Evolutionary conservation across 2,888 invertebrate species (phyloP), one percentile per base, ranked within the genome.

Genomic region (Dendrolimus houi): DNA sequence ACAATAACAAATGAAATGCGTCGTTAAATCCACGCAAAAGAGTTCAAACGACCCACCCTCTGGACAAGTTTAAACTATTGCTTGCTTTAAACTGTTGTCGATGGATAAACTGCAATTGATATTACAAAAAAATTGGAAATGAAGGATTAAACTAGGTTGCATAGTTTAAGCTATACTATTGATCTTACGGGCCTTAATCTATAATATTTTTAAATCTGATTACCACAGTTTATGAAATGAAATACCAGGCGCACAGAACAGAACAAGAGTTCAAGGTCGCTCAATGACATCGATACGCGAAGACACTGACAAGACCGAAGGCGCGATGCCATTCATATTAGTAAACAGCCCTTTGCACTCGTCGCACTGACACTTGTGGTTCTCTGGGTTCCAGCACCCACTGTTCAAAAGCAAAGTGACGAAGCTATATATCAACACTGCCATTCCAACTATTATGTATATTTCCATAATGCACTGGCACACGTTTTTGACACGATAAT

Each of bases 391-490:
- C 81, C 85, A 87, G 62, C 87, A 86, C 57, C 84, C 78, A 58
- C 83, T 77, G 66, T 83, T 87, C 58, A 80, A 53, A 14, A 88
- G 56, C 53, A 85, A 59, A 52, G 82, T 74, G 56, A 82, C 72
- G 40, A 87, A 65, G 56, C 79, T 75, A 69, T 89, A 90, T 42
- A 88, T 75, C 66, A 89, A 68, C 60, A 89, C 79, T 58, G 81
- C 88, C 74, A 88, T 77, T 59, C 87, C 87, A 58, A 89, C 63
- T 60, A 89, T 76, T 59, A 87, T 65, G 71, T 85, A 88, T 68
- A 89, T 75, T 79, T 89, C 89, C 88, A 89, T 88, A 56, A 63
- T 78, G 75, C 59, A 65, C 62, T 64, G 56, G 54, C 56, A 54
- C 60, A 64, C 59, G 57, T 56, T 47, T 64, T 71, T 74, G 71